A percentile compares a stretch with the other conserved stretches of the same genome.
Evolutionary conservation across 30 jellyfish, hydroid and myxozoan genomes (phyloP).

Genomic region (Hydractinia echinata): DNA sequence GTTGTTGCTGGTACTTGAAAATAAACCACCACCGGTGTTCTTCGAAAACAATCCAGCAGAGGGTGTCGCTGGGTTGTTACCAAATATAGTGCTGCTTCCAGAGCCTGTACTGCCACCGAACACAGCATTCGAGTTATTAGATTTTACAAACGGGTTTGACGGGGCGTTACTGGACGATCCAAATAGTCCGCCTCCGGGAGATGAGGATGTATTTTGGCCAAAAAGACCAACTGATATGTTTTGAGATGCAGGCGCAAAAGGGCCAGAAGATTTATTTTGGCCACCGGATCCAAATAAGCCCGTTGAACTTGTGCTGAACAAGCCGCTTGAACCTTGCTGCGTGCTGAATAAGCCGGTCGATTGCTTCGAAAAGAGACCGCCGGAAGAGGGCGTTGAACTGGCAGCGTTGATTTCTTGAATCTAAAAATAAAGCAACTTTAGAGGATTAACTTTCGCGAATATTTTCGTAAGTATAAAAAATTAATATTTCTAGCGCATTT

Average conservation of each 20-base stretch:
- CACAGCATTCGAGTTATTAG: no score
- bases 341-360: not conserved
- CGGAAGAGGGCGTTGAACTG: not conserved
- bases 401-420: constrained; percentile 8
- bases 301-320: not conserved
- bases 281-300: constrained; percentile 12
- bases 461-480: no score
- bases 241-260: not conserved
- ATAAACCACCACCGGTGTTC: not conserved
- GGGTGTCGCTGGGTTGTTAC: not conserved
- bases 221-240: not conserved
- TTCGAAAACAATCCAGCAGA: not conserved
- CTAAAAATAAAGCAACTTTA: not conserved
- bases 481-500: no score
- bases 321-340: not conserved
- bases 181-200: not conserved
- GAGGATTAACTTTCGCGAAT: no score
- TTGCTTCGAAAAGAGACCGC: not conserved
- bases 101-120: not conserved
- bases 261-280: no score
- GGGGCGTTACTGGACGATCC: constrained; percentile 4
- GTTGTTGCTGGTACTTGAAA: not conserved
- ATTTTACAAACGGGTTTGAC: not conserved
- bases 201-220: not conserved
- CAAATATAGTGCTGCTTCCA: not conserved